phyloP scores from a whole-genome alignment of 2,888 invertebrate species.

The Mythimna impura region DNA sequence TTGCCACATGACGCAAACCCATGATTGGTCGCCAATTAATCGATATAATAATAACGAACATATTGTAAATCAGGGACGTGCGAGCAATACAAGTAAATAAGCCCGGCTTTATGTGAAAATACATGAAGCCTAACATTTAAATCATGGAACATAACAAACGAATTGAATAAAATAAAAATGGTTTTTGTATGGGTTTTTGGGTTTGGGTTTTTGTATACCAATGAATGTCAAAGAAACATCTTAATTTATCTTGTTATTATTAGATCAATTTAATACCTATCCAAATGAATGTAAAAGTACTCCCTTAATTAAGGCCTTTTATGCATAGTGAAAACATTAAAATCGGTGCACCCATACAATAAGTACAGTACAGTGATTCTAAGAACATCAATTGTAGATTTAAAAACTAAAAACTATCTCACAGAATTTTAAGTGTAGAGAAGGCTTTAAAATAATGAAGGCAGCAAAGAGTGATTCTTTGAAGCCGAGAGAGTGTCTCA shows the following conservation, averaged over 20 bases:
- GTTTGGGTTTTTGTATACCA: too few relatives aligned
- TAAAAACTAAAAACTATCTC: slow-evolving; percentile 1
- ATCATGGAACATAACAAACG: too few relatives aligned
- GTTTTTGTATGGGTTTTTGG: too few relatives aligned
- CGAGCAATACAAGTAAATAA: too few relatives aligned
- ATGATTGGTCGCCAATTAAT: too few relatives aligned
- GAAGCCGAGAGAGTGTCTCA: too few relatives aligned
- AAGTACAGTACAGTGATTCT: slow-evolving; percentile 11
- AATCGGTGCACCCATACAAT: slow-evolving; percentile 29
- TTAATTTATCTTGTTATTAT: neutral
- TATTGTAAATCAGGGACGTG: too few relatives aligned
- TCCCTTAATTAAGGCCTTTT: neutral
- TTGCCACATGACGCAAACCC: too few relatives aligned
- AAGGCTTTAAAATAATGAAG: slow-evolving; percentile 1
- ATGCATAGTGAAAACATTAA: slow-evolving; percentile 12
- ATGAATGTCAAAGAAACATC: neutral
- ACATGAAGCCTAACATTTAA: too few relatives aligned
- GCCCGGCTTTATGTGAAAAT: too few relatives aligned
- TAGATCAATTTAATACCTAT: neutral
- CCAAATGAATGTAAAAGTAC: neutral
- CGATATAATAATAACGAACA: too few relatives aligned
- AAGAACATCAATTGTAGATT: slow-evolving; percentile 12
- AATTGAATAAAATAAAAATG: too few relatives aligned
- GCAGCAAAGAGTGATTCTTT: neutral
- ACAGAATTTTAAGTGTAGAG: neutral